Conservation (phyloP, 2,888 invertebrate species). For the Glyphotaelius pellucidus region DNA sequence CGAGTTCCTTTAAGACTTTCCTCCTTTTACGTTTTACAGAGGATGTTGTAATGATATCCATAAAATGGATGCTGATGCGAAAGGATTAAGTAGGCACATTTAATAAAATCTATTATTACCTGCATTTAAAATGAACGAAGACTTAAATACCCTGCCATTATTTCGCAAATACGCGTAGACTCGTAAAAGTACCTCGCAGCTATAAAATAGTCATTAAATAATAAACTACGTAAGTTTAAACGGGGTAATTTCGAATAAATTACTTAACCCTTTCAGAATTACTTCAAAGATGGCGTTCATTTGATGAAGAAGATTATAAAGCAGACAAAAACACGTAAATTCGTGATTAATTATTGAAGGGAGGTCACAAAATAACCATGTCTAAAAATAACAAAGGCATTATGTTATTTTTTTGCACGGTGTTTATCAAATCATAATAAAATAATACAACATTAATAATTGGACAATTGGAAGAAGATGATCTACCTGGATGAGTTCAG, state of each 20-base stretch:
- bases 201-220: background rate
- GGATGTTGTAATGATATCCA: background rate
- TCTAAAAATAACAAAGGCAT: background rate
- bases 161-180: background rate
- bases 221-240: background rate
- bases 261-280: background rate
- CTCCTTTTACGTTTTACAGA: background rate
- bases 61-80: background rate
- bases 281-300: background rate
- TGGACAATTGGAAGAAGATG: background rate
- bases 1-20: background rate
- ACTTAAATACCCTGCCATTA: background rate
- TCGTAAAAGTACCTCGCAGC: background rate
- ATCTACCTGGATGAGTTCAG: no score
- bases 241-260: background rate
- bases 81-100: background rate
- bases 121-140: background rate
- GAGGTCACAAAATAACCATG: background rate
- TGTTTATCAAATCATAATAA: no score
- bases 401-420: background rate
- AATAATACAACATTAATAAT: background rate
- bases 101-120: background rate
- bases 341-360: background rate
- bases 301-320: background rate
- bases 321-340: background rate